Percentiles rank a stretch among this genome's conserved stretches.
These are phyloP conservation scores for Colostygia pectinataria DNA, from an alignment of 2,888 invertebrate genomes.

Conservation along the genomic window DNA sequence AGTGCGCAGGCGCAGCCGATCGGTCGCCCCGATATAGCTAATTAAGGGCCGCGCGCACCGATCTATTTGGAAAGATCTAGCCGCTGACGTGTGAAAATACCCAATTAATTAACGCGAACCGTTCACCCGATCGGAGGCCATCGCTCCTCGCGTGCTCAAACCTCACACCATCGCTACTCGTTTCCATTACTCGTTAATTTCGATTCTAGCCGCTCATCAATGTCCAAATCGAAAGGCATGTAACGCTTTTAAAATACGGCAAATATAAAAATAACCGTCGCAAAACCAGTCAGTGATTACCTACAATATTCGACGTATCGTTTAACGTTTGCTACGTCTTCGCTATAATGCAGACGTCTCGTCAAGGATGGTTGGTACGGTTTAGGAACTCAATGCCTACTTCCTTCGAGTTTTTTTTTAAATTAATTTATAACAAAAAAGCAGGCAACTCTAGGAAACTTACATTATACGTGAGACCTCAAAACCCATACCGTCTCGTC, in stretches of 20 bases:
- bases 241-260: too few species aligned
- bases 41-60: constrained; percentile 78
- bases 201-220: constrained; percentile 43
- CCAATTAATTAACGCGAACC: constrained; percentile 82
- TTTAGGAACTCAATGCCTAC: neutral
- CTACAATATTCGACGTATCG: too few species aligned
- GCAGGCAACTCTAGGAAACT: too few species aligned
- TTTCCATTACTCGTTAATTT: constrained; percentile 56
- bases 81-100: constrained; percentile 82
- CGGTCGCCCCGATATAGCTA: constrained; percentile 73
- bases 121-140: constrained; percentile 60
- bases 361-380: too few species aligned
- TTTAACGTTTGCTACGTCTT: too few species aligned
- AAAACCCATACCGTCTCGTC: constrained; percentile 31
- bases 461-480: constrained; percentile 27
- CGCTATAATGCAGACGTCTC: too few species aligned
- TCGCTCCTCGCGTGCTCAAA: constrained; percentile 70
- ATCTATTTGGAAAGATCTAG: constrained; percentile 82
- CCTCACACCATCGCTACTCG: constrained; percentile 53
- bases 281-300: too few species aligned
- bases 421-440: too few species aligned
- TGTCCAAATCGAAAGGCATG: constrained; percentile 27
- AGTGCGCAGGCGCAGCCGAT: constrained; percentile 74
- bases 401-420: constrained; percentile 7
- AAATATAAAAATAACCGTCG: too few species aligned